Base-by-base conservation (phyloP, 2,888 invertebrate genomes). In the Eustalomyia histrio region DNA sequence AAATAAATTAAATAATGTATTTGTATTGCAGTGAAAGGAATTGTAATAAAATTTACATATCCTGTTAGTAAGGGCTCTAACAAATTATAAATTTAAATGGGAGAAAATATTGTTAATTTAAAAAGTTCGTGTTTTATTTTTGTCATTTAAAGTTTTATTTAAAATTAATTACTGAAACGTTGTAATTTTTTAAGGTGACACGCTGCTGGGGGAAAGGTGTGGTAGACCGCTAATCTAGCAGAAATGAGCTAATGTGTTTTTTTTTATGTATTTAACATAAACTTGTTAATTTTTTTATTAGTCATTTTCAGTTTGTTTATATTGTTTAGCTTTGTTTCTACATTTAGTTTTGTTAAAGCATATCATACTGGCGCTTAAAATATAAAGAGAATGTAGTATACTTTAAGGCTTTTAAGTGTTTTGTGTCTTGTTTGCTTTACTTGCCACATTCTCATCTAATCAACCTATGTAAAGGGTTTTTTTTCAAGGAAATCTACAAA, bases 331-430 rank as follows among this genome's bases (percentile, higher is more conserved):
- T 53, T 53, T 21, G 14, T 7, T 6, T 21, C 12, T 8, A 21
- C 14, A 33, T 57, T 64, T 9, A 47, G 12, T 16, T 29, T 33
- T 21, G 17, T 21, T 18, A 24, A n/a, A 64, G 53, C 50, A 53
- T 72, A 58, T 63, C 52, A n/a, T 63, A 33, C 52, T 57, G 61
- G 57, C 33, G 43, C 57, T 43, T 71, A 18, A 50, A 67, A 47
- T 35, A 39, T 50, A 52, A 14, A 39, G 52, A 17, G 39, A 74
- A 24, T 67, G 60, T 60, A 67, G 61, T 55, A 72, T 68, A 72
- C 58, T 76, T 69, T 53, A 72, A 24, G 65, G n/a, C 60, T 29
- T 65, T 75, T 18, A 79, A 79, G 75, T 80, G 71, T 50, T 21
- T 67, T 60, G 16, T 35, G 57, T 35, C 12, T 47, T 65, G 12